Conservation (phyloP, 2,113 vertebrate species). For the Seriola rivoliana region DNA sequence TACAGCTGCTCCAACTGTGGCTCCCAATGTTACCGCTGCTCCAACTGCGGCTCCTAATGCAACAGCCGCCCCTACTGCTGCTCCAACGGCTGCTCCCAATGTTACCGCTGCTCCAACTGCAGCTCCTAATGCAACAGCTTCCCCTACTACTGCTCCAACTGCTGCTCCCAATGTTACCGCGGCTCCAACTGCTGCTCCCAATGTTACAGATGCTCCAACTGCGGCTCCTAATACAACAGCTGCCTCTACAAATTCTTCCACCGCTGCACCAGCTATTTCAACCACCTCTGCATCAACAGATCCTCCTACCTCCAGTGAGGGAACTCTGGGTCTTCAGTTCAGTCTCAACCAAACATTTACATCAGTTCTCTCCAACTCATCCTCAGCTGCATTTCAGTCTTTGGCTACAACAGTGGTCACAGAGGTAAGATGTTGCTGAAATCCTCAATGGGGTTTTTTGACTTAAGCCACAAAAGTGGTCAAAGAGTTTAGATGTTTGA, state of each 20-base stretch:
- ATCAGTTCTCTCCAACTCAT: neutral
- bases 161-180: no score
- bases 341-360: conserved; percentile 39
- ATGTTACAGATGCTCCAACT: neutral
- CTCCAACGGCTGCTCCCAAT: no score
- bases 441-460: no score
- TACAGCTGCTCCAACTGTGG: neutral
- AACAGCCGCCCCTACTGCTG: neutral
- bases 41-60: neutral
- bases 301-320: conserved; percentile 39
- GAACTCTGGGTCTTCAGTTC: conserved; percentile 44
- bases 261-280: neutral
- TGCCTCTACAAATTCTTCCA: neutral
- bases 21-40: neutral
- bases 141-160: neutral
- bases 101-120: neutral
- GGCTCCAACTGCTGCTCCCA: neutral
- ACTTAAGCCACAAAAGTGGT: no score
- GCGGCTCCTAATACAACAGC: neutral
- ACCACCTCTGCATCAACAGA: conserved; percentile 40
- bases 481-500: no score
- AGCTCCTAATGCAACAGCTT: neutral
- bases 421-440: conserved; percentile 44
- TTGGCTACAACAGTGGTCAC: conserved; percentile 29
- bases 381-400: neutral